Evolutionary conservation across 1,140 invertebrate species (phyloP), one percentile per base, ranked within the genome.

Genomic region (Cydia splendana): DNA sequence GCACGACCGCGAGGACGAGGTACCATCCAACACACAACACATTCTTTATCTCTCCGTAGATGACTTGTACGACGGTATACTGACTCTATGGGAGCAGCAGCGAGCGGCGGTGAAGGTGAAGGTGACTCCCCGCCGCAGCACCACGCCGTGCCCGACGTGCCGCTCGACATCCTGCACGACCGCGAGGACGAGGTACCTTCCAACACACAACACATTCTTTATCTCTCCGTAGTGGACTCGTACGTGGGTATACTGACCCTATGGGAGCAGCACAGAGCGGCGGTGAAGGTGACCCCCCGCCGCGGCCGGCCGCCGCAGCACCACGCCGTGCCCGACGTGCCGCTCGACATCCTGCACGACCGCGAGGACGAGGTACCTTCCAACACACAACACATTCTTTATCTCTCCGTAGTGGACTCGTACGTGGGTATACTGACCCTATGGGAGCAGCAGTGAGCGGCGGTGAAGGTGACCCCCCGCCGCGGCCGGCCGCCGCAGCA

Each of bases 241-340:
- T 95, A 95, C 82, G 94, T 95, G 69, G 96, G 38, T 34, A 34
- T 34, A 34, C 87, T 97, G 42, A 96, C 96, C 0, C 91, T 97
- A 38, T 94, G 92, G 73, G 95, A 95, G 77, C 95, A 96, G 82
- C 95, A 96, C 80, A 94, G 94, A 75, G 93, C 94, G 34, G 94
- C 95, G 0, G 95, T 96, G 84, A 88, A 93, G 30, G 82, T 93
- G 3, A 93, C 94, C 9, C 95, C 95, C 76, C 94, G 89, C 15
- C 88, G 94, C 28, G 91, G 78, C 83, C 91, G 80, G 7, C 90
- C 79, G 84, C 87, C 88, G 78, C 77, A 87, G 51, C 76, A 77
- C 74, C 80, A 85, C 38, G 79, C 92, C 28, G 86, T 93, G 6
- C 87, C 89, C 1, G 82, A 90, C 51, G 85, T 94, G 1, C 87